These are phyloP conservation scores for Poecile montanus DNA, from an alignment of 2,797 vertebrate genomes.

Conservation along the genomic window DNA sequence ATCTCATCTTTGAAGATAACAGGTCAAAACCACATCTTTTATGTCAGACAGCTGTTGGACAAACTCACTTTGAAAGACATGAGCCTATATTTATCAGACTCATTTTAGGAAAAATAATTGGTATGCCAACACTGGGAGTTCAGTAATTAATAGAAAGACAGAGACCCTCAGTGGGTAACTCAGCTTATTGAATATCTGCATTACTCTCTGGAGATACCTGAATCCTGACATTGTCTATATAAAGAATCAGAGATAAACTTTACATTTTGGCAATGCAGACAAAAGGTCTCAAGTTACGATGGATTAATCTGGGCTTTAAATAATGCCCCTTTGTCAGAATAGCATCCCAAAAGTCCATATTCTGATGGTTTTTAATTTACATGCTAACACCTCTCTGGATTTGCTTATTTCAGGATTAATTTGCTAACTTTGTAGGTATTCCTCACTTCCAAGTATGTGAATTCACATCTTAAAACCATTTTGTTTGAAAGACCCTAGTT, in stretches of 20 bases:
- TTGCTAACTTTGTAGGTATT: not conserved
- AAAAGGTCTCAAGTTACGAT: not conserved
- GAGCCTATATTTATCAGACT: not conserved
- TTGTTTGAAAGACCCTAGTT: not conserved
- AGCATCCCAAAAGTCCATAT: not conserved
- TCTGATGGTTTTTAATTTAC: not conserved
- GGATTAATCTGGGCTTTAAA: not conserved
- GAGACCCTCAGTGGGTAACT: not conserved
- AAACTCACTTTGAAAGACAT: not conserved
- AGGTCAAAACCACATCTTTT: not conserved
- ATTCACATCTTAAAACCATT: not conserved
- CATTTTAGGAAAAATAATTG: not conserved
- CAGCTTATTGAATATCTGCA: not conserved
- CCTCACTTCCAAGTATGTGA: not conserved
- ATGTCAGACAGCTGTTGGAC: not conserved
- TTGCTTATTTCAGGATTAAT: not conserved
- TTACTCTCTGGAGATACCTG: not conserved
- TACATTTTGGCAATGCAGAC: not conserved
- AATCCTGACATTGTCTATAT: not conserved
- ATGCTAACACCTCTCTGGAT: not conserved
- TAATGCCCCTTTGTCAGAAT: not conserved
- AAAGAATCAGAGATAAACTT: not conserved
- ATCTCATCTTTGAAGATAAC: not conserved
- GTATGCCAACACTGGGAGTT: not conserved
- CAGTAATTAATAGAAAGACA: not conserved